These are phyloP conservation scores for Semnornis frantzii DNA, from an alignment of 2,113 vertebrate species.

Conservation along the genomic window DNA sequence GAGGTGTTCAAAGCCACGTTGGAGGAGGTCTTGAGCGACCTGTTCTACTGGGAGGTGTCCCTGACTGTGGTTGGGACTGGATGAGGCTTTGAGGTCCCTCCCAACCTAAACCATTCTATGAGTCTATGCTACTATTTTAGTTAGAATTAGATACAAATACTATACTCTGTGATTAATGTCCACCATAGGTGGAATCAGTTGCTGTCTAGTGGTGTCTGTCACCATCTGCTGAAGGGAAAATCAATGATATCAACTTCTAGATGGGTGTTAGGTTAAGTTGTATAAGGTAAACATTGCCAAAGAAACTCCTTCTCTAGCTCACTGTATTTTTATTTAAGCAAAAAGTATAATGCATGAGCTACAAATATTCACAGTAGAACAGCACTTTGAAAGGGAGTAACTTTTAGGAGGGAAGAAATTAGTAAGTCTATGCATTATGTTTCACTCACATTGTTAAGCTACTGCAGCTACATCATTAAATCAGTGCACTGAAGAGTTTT, in stretches of 20 bases:
- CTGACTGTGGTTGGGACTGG: too few relatives aligned
- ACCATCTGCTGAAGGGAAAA: background rate
- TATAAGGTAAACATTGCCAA: background rate
- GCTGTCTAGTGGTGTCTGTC: background rate
- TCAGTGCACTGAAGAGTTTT: background rate
- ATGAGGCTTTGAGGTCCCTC: too few relatives aligned
- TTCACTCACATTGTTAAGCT: background rate
- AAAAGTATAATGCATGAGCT: background rate
- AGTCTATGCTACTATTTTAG: background rate
- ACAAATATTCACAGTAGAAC: background rate
- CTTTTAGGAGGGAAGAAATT: background rate
- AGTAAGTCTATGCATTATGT: background rate
- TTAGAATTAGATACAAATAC: background rate
- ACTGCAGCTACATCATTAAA: background rate
- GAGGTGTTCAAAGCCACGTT: too few relatives aligned
- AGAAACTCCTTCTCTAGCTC: background rate
- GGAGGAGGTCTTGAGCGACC: too few relatives aligned
- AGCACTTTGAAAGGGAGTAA: background rate
- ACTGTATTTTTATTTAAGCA: accelerated
- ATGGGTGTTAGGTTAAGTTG: accelerated
- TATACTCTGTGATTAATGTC: background rate
- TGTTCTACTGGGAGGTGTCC: too few relatives aligned
- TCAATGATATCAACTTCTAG: background rate
- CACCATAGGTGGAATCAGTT: background rate
- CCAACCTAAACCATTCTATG: too few relatives aligned